These are phyloP conservation scores for Holothuria glaberrima DNA, from an alignment of 35 echinoderm and acorn worm genomes.

Conservation along the genomic window DNA sequence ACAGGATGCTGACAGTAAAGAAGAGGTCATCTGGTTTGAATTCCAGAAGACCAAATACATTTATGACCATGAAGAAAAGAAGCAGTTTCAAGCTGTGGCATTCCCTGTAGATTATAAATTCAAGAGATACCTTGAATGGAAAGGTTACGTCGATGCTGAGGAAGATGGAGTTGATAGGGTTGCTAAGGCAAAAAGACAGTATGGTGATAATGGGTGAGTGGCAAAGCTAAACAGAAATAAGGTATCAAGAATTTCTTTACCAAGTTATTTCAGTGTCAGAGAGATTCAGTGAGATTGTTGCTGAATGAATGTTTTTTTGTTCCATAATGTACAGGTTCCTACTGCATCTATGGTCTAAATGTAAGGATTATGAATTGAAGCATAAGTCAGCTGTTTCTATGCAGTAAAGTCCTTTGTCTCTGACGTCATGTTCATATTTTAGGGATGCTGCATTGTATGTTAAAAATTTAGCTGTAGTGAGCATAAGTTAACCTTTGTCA, in stretches of 20 bases:
- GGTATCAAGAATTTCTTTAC: neutral
- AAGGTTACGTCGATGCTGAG: conserved; percentile 78
- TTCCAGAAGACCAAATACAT: conserved; percentile 98
- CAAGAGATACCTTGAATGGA: conserved; percentile 81
- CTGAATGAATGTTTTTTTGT: too few species aligned
- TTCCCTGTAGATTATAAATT: conserved; percentile 83
- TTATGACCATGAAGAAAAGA: conserved; percentile 97
- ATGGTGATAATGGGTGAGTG: conserved; percentile 76
- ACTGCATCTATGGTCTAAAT: too few species aligned
- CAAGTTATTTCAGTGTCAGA: too few species aligned
- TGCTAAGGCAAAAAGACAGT: conserved; percentile 63
- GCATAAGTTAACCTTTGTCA: too few species aligned
- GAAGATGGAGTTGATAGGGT: conserved; percentile 43
- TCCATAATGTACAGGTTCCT: too few species aligned
- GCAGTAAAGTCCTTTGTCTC: too few species aligned
- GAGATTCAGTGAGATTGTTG: too few species aligned
- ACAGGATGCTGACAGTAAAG: conserved; percentile 20
- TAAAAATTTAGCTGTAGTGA: too few species aligned
- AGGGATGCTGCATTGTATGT: too few species aligned
- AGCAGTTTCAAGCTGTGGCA: conserved; percentile 77
- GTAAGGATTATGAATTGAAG: too few species aligned
- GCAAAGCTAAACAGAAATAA: neutral
- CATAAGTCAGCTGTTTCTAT: too few species aligned
- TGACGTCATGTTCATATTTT: too few species aligned
- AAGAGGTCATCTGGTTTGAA: conserved; percentile 73